Evolutionary conservation across 2,888 invertebrate genomes (phyloP).

Genomic region (Heteromyza rotundicornis): DNA sequence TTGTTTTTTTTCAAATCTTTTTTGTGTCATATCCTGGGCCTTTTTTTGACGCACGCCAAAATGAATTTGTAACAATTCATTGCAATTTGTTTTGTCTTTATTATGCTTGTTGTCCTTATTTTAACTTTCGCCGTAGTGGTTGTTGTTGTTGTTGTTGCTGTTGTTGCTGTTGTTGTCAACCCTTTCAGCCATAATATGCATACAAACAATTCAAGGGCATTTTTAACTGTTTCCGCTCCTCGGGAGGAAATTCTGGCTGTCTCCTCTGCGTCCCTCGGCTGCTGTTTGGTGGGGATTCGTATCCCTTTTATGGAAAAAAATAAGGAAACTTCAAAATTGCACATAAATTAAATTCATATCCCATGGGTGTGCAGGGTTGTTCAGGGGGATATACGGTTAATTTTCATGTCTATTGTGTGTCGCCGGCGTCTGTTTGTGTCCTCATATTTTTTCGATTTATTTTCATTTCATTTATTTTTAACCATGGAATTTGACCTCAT

Average conservation of each 20-base stretch:
- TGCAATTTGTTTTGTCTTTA: constrained; percentile 27
- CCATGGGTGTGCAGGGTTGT: too few species aligned
- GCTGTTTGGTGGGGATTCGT: background rate
- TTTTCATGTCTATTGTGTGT: too few species aligned
- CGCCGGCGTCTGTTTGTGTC: too few species aligned
- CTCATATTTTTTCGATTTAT: too few species aligned
- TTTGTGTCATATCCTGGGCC: too few species aligned
- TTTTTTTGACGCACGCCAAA: background rate
- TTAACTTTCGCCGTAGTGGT: background rate
- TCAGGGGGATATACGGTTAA: background rate
- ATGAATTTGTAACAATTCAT: constrained; percentile 31
- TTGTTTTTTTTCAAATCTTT: too few species aligned
- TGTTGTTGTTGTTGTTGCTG: constrained; percentile 5
- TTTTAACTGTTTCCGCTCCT: background rate
- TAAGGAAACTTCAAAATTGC: constrained; percentile 39
- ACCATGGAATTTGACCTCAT: too few species aligned
- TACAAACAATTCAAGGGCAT: constrained; percentile 27
- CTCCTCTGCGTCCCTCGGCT: background rate
- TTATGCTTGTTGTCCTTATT: constrained; percentile 13
- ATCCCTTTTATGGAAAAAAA: background rate
- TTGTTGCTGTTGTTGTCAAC: constrained; percentile 5
- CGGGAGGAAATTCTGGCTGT: background rate
- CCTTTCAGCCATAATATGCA: constrained; percentile 15
- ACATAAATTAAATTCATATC: constrained; percentile 54
- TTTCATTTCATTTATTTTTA: too few species aligned